Evolutionary conservation across 2,888 invertebrate genomes (phyloP).

Genomic region (Willowsia nigromaculata): DNA sequence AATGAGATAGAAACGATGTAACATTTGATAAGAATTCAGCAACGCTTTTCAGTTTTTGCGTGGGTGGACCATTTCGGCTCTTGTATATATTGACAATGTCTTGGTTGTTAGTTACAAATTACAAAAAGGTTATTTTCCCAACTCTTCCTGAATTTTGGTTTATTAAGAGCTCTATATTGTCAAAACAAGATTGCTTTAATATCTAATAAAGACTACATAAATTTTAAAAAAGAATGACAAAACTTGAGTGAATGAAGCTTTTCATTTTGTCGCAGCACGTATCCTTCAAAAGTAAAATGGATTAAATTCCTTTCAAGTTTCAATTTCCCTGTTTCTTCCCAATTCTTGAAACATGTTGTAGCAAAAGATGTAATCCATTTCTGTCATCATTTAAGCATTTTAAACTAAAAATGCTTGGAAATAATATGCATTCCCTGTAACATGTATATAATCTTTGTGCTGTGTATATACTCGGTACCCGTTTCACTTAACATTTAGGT

Average conservation of each 20-base stretch:
- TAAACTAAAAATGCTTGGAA: background rate
- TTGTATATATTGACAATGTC: too few relatives aligned
- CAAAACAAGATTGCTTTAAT: background rate
- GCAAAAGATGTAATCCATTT: constrained; percentile 25
- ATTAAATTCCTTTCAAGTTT: background rate
- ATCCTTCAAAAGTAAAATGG: background rate
- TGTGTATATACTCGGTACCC: too few relatives aligned
- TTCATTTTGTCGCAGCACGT: background rate
- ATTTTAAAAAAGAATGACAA: background rate
- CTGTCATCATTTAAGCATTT: background rate
- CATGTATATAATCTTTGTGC: background rate
- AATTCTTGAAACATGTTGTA: too few relatives aligned
- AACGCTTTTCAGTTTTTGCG: too few relatives aligned
- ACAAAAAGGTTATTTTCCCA: too few relatives aligned
- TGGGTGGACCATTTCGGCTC: too few relatives aligned
- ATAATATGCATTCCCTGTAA: background rate
- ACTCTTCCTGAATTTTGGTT: background rate
- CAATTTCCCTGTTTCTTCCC: background rate
- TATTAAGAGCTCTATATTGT: background rate
- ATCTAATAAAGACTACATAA: background rate
- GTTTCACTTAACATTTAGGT: too few relatives aligned
- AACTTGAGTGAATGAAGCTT: background rate
- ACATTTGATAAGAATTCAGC: too few relatives aligned
- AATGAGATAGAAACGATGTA: too few relatives aligned
- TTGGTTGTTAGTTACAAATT: too few relatives aligned